phyloP scores from a whole-genome alignment of 2,888 invertebrate species.

The Caenorhabditis becei region DNA sequence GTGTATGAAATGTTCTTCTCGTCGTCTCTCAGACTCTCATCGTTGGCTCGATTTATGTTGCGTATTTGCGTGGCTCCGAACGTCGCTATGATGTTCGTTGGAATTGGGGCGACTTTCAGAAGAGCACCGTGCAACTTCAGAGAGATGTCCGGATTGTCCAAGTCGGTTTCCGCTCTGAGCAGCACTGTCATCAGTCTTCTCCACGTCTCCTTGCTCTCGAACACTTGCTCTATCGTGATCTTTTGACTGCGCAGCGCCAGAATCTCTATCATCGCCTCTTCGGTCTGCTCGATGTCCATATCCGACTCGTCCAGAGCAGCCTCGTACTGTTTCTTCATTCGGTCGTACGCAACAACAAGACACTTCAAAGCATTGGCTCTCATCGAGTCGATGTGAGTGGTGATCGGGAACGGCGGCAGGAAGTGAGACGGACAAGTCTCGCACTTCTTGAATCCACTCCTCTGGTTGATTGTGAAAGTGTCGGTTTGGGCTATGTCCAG shows the following conservation, averaged over 20 bases:
- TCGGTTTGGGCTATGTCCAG: constrained; percentile 55
- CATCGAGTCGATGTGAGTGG: constrained; percentile 54
- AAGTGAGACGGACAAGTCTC: constrained; percentile 69
- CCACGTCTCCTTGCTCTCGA: constrained; percentile 42
- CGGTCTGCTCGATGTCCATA: constrained; percentile 19
- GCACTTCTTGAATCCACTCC: constrained; percentile 59
- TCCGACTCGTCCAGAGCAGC: not conserved
- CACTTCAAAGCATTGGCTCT: constrained; percentile 53
- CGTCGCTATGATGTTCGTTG: constrained; percentile 44
- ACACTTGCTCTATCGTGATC: constrained; percentile 41
- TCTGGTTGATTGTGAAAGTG: constrained; percentile 19
- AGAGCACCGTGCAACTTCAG: constrained; percentile 25
- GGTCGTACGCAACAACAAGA: constrained; percentile 28
- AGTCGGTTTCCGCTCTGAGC: constrained; percentile 31
- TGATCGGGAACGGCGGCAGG: constrained; percentile 66
- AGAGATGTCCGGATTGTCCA: constrained; percentile 31
- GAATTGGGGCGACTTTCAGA: constrained; percentile 19
- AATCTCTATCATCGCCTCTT: constrained; percentile 43
- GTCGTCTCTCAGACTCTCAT: constrained; percentile 1
- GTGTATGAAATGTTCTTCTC: constrained; percentile 13
- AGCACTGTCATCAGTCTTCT: constrained; percentile 44
- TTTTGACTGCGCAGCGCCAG: constrained; percentile 14
- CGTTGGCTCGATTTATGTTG: constrained; percentile 24
- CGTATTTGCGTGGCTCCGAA: constrained; percentile 39
- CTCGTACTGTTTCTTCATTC: constrained; percentile 25